Conservation (phyloP, 2,797 vertebrate genomes). For the Halcyon smyrnensis region DNA sequence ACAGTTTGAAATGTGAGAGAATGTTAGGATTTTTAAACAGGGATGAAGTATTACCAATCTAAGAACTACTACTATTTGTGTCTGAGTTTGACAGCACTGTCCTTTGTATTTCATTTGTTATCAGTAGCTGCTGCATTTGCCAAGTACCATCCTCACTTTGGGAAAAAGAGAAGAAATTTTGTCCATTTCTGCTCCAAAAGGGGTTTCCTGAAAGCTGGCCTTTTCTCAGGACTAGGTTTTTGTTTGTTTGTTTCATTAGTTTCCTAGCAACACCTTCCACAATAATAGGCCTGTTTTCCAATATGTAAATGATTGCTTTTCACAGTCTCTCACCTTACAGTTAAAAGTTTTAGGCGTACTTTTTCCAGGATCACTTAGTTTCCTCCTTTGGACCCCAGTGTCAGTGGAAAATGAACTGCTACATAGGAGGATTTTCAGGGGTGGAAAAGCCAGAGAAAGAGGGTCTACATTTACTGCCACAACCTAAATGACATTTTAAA, state of each 20-base stretch:
- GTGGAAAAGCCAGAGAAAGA: not conserved
- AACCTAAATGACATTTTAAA: not conserved
- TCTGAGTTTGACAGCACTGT: not conserved
- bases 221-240: not conserved
- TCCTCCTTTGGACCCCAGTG: not conserved
- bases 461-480: not conserved
- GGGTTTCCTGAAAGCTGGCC: not conserved
- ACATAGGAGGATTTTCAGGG: not conserved
- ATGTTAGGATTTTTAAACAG: not conserved
- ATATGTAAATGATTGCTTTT: constrained; percentile 38
- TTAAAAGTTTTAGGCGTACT: not conserved
- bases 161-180: not conserved
- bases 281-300: constrained; percentile 7
- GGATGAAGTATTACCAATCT: not conserved
- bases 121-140: not conserved
- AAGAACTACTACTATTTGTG: not conserved
- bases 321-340: not conserved
- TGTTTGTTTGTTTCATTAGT: not conserved
- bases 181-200: not conserved
- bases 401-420: not conserved
- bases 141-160: not conserved
- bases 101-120: not conserved
- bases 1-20: not conserved
- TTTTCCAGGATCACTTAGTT: not conserved
- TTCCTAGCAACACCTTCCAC: constrained; percentile 56